Conservation (phyloP, 2,888 invertebrate genomes). For the Argynnis bischoffii region DNA sequence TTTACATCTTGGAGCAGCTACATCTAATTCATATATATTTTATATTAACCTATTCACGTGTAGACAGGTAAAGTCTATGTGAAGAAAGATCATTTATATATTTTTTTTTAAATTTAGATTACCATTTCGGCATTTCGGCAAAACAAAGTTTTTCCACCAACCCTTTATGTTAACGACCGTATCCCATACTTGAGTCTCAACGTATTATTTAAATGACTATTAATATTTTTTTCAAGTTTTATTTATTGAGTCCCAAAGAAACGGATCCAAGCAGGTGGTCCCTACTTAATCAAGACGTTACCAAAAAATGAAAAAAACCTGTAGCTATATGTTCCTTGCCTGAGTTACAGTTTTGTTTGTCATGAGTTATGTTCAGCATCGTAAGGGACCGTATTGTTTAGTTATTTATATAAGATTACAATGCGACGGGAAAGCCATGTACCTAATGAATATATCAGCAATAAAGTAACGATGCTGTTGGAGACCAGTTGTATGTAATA, state of each 20-base stretch:
- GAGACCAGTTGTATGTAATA: conserved; percentile 67
- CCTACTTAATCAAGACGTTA: conserved; percentile 82
- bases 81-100: neutral
- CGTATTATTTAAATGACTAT: conserved; percentile 73
- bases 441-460: conserved; percentile 79
- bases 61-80: too few relatives aligned
- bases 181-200: conserved; percentile 68
- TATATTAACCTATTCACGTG: neutral
- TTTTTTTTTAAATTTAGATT: neutral
- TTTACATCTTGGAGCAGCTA: too few relatives aligned
- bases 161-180: conserved; percentile 61
- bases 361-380: conserved; percentile 64
- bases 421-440: conserved; percentile 76
- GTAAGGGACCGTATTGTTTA: conserved; percentile 64
- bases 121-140: conserved; percentile 42
- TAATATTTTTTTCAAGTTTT: conserved; percentile 70
- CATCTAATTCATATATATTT: too few relatives aligned
- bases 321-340: conserved; percentile 71
- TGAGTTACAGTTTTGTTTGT: conserved; percentile 73
- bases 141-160: conserved; percentile 55
- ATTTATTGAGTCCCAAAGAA: conserved; percentile 71
- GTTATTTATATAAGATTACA: conserved; percentile 75
- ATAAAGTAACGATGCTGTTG: conserved; percentile 58
- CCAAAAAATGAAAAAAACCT: conserved; percentile 69
- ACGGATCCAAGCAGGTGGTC: conserved; percentile 76